Evolutionary conservation across 2,888 invertebrate species (phyloP).

Genomic region (Nymphalis c-album): DNA sequence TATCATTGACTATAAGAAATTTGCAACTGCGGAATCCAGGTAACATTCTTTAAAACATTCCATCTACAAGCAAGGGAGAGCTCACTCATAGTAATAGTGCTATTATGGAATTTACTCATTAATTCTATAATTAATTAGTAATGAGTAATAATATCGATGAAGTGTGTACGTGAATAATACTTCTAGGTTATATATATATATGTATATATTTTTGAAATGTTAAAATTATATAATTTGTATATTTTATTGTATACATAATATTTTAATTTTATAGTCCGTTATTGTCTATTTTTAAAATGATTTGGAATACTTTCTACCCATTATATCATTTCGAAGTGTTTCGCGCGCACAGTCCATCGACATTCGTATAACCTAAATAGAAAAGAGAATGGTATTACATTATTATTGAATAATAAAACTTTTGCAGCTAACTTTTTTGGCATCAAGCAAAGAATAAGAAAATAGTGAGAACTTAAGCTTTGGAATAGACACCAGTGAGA

Average conservation of each 20-base stretch:
- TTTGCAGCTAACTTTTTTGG: constrained; percentile 76
- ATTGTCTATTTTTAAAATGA: constrained; percentile 28
- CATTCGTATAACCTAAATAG: constrained; percentile 69
- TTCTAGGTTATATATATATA: not conserved
- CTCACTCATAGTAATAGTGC: constrained; percentile 73
- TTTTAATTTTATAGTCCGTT: constrained; percentile 22
- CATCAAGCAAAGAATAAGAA: constrained; percentile 75
- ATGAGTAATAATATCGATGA: constrained; percentile 64
- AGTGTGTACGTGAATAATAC: constrained; percentile 49
- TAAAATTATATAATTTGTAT: constrained; percentile 13
- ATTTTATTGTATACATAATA: constrained; percentile 21
- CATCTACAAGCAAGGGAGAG: constrained; percentile 77
- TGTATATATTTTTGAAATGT: constrained; percentile 3
- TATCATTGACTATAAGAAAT: constrained; percentile 76
- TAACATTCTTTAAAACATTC: constrained; percentile 75
- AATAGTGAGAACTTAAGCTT: constrained; percentile 68
- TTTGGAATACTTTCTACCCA: not conserved
- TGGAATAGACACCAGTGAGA: constrained; percentile 77
- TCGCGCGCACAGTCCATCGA: constrained; percentile 56
- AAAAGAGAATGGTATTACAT: constrained; percentile 66
- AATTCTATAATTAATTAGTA: constrained; percentile 74
- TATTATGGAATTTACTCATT: constrained; percentile 79
- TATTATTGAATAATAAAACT: constrained; percentile 68
- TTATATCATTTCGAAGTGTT: constrained; percentile 13
- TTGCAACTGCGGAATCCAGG: constrained; percentile 72